Evolutionary conservation across 2,113 vertebrate genomes (phyloP), one percentile per base, ranked within the genome.

Genomic region (Stigmatopora argus): DNA sequence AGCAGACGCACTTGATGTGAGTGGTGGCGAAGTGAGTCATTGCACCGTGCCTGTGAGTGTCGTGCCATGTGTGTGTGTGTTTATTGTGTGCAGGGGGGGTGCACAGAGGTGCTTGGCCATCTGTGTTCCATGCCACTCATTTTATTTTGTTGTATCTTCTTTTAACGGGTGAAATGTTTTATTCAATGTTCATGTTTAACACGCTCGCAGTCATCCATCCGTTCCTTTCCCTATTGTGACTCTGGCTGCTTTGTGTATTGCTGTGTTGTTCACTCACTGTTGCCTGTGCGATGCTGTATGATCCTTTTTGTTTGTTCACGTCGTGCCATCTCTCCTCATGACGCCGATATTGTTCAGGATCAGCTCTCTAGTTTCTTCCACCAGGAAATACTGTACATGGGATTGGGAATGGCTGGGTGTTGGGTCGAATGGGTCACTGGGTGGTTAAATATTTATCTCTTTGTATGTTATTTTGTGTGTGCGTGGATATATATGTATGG

Each of bases 1-100:
- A 97, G 94, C 97, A 99, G 97, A 96, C 95, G 96, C 94, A 97
- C 96, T 95, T 96, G 94, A 98, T 99, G 96, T 98, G 96, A 98
- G 94, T 97, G 95, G 92, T 98, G 92, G 92, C 93, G 93, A 94
- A 97, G 94, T 98, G 95, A 98, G 95, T 98, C 94, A 93, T 94
- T 92, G 92, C 95, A 96, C 94, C 92, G 92, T 94, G 94, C 93
- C 82, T 94, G 92, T 92, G 89, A 94, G 75, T 95, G 49, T 46
- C 45, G 45, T 46, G 13, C 51, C 45, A 12, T n/a, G 18, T 49
- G 17, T 59, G 17, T 59, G 31, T 65, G 65, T 77, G 77, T 78
- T 71, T 69, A 71, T 82, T 77, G 76, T 95, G 93, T 91, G 94
- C 92, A 91, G 92, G 92, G 90, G 89, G 65, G 85, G 92, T 92